A percentile compares a stretch with the other conserved stretches of the same genome.
These are phyloP conservation scores for Scaptomyza tumidula DNA, from an alignment of 2,888 invertebrate species.

Conservation along the genomic window DNA sequence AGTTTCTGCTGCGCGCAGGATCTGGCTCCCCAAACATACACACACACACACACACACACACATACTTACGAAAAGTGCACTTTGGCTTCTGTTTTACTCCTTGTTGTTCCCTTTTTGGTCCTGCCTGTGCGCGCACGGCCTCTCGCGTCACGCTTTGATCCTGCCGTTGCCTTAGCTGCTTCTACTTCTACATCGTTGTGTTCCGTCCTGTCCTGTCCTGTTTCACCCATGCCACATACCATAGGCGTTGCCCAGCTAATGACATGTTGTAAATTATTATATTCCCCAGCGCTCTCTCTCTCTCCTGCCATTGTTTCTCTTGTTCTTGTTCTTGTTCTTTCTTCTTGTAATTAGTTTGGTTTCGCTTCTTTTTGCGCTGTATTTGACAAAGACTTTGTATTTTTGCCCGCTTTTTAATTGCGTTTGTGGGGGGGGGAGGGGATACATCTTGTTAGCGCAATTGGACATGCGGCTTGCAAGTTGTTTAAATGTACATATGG, in stretches of 20 bases:
- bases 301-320: constrained; percentile 16
- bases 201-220: constrained; percentile 10
- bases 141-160: constrained; percentile 77
- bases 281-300: constrained; percentile 35
- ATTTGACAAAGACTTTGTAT: constrained; percentile 11
- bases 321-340: constrained; percentile 22
- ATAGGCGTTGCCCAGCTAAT: constrained; percentile 77
- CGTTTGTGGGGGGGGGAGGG: not conserved
- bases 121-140: constrained; percentile 51
- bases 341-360: constrained; percentile 61
- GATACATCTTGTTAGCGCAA: constrained; percentile 25
- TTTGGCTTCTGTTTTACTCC: constrained; percentile 41
- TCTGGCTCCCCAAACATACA: constrained; percentile 56
- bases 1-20: constrained; percentile 66
- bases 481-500: constrained; percentile 2
- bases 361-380: constrained; percentile 25
- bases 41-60: not conserved
- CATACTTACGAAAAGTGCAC: constrained; percentile 44
- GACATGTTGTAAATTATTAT: constrained; percentile 80
- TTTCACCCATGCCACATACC: constrained; percentile 44
- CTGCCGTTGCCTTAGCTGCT: constrained; percentile 53
- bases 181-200: constrained; percentile 11
- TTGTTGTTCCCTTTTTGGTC: constrained; percentile 39
- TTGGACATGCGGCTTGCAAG: constrained; percentile 3
- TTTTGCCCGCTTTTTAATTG: constrained; percentile 2